phyloP scores from a whole-genome alignment of 2,888 invertebrate genomes.

The Fragum whitleyi region DNA sequence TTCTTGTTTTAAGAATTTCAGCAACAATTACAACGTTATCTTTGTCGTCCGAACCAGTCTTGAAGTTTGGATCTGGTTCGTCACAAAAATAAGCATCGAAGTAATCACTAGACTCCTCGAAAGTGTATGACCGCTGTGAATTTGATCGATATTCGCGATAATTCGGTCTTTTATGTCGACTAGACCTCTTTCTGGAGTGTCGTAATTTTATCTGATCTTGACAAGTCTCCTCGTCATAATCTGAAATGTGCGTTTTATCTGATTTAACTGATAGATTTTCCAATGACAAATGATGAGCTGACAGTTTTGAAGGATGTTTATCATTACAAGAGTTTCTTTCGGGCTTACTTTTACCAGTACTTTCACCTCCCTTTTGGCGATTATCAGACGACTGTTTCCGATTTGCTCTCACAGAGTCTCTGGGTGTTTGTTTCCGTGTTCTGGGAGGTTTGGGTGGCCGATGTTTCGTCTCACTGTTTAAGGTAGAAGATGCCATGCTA shows the following conservation, averaged over 20 bases:
- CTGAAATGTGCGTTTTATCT: neutral
- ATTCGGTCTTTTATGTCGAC: constrained; percentile 9
- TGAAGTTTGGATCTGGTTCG: constrained; percentile 34
- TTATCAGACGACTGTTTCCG: neutral
- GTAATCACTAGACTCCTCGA: constrained; percentile 39
- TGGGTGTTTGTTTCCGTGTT: neutral
- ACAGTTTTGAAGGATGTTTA: neutral
- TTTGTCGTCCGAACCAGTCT: constrained; percentile 16
- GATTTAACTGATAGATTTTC: neutral
- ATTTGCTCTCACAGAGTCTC: neutral
- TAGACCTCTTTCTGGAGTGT: neutral
- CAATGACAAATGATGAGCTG: constrained; percentile 19
- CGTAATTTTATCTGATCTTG: neutral
- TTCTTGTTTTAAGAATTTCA: constrained; percentile 50
- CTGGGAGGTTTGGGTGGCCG: constrained; percentile 25
- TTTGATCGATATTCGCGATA: constrained; percentile 26
- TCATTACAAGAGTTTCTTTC: neutral
- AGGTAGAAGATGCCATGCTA: neutral
- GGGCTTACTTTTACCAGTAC: neutral
- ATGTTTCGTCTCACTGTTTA: constrained; percentile 17
- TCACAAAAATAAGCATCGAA: constrained; percentile 58
- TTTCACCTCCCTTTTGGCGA: neutral
- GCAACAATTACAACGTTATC: constrained; percentile 46
- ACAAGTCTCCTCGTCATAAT: neutral
- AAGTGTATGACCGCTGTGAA: constrained; percentile 33